Percentiles rank a stretch among this genome's conserved stretches.
Conservation (phyloP, 2,888 invertebrate genomes). For the Lasioglossum zephyrum region DNA sequence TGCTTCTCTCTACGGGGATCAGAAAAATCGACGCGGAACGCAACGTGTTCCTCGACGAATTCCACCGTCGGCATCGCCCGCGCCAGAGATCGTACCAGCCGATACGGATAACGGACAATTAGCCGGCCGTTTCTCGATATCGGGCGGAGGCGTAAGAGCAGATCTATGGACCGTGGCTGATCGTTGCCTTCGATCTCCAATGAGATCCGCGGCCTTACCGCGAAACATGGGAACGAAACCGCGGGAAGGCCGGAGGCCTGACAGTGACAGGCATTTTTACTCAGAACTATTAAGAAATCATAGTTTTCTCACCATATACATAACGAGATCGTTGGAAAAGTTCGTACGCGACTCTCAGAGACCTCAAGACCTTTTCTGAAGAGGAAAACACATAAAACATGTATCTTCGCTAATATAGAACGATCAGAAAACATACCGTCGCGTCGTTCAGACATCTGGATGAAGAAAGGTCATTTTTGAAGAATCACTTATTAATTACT, state of each 20-base stretch:
- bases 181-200: conserved; percentile 62
- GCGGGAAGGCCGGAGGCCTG: not conserved
- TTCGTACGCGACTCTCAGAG: too few species aligned
- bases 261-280: not conserved
- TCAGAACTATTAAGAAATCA: not conserved
- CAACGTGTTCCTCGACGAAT: conserved; percentile 52
- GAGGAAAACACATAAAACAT: not conserved
- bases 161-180: conserved; percentile 64
- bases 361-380: not conserved
- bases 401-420: not conserved
- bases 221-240: not conserved
- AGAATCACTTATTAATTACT: not conserved
- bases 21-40: conserved; percentile 28
- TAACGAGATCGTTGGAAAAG: not conserved
- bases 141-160: conserved; percentile 68
- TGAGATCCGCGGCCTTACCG: conserved; percentile 24
- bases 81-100: conserved; percentile 58
- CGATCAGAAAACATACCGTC: not conserved
- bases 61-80: conserved; percentile 48
- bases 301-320: not conserved
- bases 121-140: conserved; percentile 72
- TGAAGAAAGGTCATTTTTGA: not conserved
- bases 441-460: not conserved
- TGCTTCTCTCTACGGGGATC: conserved; percentile 6
- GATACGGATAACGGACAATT: conserved; percentile 69